Conservation (phyloP, 1,140 invertebrate genomes). For the Rhopalosiphum padi region DNA sequence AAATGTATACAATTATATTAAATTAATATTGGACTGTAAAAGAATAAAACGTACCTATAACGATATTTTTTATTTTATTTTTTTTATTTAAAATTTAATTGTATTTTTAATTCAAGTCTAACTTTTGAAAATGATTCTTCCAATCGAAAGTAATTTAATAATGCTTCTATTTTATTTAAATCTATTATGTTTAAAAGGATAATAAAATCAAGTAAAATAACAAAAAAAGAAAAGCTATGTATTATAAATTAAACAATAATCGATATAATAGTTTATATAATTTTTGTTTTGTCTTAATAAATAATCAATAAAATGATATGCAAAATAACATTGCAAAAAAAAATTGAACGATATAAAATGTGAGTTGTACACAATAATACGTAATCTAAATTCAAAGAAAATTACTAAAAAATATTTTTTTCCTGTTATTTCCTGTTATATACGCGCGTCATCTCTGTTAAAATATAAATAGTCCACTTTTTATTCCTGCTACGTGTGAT, state of each 20-base stretch:
- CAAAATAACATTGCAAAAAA: not conserved
- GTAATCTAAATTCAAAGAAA: not conserved
- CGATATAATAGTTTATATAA: not conserved
- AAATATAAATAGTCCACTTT: not conserved
- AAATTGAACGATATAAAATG: not conserved
- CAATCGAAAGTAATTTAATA: not conserved
- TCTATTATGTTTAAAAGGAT: not conserved
- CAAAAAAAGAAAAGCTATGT: not conserved
- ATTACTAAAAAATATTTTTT: not conserved
- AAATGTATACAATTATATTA: not conserved
- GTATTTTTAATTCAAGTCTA: not conserved
- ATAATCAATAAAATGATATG: not conserved
- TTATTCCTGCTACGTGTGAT: conserved; percentile 13
- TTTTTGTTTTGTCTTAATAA: not conserved
- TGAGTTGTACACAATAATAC: not conserved
- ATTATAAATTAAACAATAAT: not conserved
- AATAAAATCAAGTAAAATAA: not conserved
- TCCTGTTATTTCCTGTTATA: not conserved
- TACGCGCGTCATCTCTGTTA: not conserved
- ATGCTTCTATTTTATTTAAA: not conserved
- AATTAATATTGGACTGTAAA: too few relatives aligned
- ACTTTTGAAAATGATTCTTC: not conserved
- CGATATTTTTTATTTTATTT: not conserved
- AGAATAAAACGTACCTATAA: too few relatives aligned
- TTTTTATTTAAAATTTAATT: not conserved